Percentiles rank a stretch among this genome's conserved stretches.
phyloP scores from a whole-genome alignment of 2,888 invertebrate genomes.

The Apoderus coryli region DNA sequence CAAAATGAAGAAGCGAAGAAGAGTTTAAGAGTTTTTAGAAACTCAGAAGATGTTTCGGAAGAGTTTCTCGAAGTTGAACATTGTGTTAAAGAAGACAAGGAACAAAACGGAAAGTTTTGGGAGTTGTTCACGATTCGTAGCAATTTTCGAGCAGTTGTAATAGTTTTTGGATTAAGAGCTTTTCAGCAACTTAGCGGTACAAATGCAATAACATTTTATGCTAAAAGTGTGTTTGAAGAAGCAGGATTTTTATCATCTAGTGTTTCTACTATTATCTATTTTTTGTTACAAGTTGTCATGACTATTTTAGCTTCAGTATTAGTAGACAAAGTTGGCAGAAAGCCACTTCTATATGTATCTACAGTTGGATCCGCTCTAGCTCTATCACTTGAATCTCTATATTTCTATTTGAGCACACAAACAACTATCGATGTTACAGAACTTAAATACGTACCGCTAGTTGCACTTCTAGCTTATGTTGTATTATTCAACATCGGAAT shows the following conservation, averaged over 20 bases:
- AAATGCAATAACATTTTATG: constrained; percentile 45
- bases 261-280: constrained; percentile 25
- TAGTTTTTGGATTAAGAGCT: constrained; percentile 42
- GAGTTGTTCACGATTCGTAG: constrained; percentile 41
- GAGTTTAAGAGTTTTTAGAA: constrained; percentile 36
- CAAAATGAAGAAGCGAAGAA: constrained; percentile 34
- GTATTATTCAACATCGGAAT: constrained; percentile 37
- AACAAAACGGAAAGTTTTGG: constrained; percentile 38
- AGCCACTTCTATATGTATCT: constrained; percentile 37
- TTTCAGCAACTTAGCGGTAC: constrained; percentile 44
- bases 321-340: constrained; percentile 41
- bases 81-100: constrained; percentile 30
- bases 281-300: constrained; percentile 41
- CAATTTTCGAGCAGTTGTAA: constrained; percentile 46
- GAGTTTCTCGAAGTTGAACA: constrained; percentile 26
- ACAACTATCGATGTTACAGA: constrained; percentile 27
- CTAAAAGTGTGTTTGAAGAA: constrained; percentile 36
- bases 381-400: constrained; percentile 32
- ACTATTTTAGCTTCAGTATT: constrained; percentile 39
- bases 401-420: constrained; percentile 33
- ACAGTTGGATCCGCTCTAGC: constrained; percentile 33
- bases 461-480: constrained; percentile 35
- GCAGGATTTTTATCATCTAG: constrained; percentile 31
- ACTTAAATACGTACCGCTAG: constrained; percentile 33
- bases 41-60: constrained; percentile 34